Percentiles rank a stretch among this genome's conserved stretches.
phyloP scores from a whole-genome alignment of 2,797 vertebrate species.

The Pantherophis vulpinus region DNA sequence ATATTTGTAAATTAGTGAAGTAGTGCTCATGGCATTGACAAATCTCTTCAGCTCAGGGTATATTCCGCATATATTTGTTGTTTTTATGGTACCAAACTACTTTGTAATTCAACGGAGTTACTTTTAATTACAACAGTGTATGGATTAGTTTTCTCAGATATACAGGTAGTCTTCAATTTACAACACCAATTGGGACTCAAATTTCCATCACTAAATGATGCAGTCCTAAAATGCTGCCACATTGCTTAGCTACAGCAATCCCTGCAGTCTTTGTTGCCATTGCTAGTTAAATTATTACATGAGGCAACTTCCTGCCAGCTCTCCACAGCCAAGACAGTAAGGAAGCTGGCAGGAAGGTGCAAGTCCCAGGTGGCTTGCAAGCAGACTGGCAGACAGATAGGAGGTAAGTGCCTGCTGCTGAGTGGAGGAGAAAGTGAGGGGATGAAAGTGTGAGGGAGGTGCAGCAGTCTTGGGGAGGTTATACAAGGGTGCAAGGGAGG shows the following conservation, averaged over 20 bases:
- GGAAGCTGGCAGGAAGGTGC: neutral
- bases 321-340: neutral
- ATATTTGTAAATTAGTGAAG: neutral
- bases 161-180: neutral
- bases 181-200: neutral
- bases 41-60: neutral
- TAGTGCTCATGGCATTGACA: neutral
- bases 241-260: neutral
- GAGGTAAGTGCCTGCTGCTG: neutral
- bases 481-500: neutral
- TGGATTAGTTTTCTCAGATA: neutral
- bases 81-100: neutral
- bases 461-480: neutral
- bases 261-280: neutral
- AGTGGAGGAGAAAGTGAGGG: neutral
- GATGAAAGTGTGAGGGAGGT: neutral
- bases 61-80: neutral
- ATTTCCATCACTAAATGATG: neutral
- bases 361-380: neutral
- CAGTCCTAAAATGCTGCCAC: neutral
- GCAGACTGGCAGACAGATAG: neutral
- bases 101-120: neutral
- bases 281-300: neutral
- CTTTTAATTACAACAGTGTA: neutral
- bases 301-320: neutral